Base-by-base conservation (phyloP, 2,797 vertebrate species). In the Megalops cyprinoides region DNA sequence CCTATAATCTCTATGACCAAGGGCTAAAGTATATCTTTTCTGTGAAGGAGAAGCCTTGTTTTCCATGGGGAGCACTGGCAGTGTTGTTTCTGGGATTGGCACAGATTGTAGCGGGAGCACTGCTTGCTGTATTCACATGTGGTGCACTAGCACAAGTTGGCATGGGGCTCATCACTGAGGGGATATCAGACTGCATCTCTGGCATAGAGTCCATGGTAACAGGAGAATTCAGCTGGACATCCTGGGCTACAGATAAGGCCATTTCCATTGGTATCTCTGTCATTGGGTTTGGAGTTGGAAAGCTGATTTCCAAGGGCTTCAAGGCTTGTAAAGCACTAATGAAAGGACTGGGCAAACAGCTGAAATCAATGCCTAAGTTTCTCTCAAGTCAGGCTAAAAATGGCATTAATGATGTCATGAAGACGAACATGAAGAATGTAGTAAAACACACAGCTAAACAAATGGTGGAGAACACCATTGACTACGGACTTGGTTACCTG, bases 131-230 rank as follows among this genome's bases (percentile, higher is more conserved):
- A 0, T 62, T 62, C 4, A 78, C 55, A 1, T n/a, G 7, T 31
- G 77, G 77, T 5, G 18, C 39, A 14, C 34, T 60, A 0, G 42
- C 62, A 18, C 62, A 71, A 10, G 31, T 76, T 5, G 79, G 79
- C 6, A 60, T 56, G 18, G 73, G 39, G 5, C 51, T 81, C 18
- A 76, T 81, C 3, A 23, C 12, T 18, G 79, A 81, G 25, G 79
- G 79, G 12, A 58, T 81, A 60, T 74, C 71, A 1, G 79, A 81
- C 51, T 58, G 51, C 71, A 81, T 78, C 82, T n/a, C n/a, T n/a
- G n/a, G n/a, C n/a, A n/a, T n/a, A n/a, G n/a, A n/a, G n/a, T n/a
- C n/a, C n/a, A n/a, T n/a, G n/a, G n/a, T n/a, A n/a, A n/a, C n/a
- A n/a, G n/a, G n/a, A n/a, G n/a, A n/a, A n/a, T n/a, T n/a, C n/a